phyloP scores from a whole-genome alignment of 2,113 vertebrate genomes.

The Agapornis roseicollis region DNA sequence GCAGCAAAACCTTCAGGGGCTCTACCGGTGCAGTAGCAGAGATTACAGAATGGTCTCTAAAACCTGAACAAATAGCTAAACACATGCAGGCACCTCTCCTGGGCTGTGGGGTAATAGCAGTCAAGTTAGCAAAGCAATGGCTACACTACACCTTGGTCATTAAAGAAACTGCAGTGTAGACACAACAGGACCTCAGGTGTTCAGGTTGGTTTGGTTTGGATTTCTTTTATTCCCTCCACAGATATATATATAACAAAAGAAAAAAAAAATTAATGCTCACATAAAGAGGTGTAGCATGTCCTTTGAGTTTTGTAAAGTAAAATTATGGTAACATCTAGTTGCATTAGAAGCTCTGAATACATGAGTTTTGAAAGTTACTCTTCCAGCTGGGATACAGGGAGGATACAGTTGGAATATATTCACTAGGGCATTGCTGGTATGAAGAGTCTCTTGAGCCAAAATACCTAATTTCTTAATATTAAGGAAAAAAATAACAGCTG shows the following conservation, averaged over 20 bases:
- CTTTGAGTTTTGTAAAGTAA: background rate
- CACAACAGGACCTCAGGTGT: background rate
- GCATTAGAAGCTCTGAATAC: background rate
- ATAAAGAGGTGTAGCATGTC: background rate
- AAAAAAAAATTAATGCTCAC: background rate
- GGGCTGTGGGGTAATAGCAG: fast-evolving
- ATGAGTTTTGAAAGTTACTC: background rate
- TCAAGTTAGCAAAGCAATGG: background rate
- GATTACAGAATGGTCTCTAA: background rate
- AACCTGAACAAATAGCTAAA: background rate
- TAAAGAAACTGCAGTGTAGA: background rate
- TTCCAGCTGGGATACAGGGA: background rate
- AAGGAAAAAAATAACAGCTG: background rate
- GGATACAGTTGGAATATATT: background rate
- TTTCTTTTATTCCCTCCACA: background rate
- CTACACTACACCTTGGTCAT: background rate
- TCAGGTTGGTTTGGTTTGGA: background rate
- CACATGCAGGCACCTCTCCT: fast-evolving
- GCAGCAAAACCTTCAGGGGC: background rate
- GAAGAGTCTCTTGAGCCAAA: background rate
- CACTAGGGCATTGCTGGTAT: background rate
- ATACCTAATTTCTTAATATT: background rate
- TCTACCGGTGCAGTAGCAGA: background rate
- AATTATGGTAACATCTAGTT: background rate
- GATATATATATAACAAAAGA: background rate